Evolutionary conservation across 2,113 vertebrate species (phyloP).

Genomic region (Sterrhoptilus dennistouni): DNA sequence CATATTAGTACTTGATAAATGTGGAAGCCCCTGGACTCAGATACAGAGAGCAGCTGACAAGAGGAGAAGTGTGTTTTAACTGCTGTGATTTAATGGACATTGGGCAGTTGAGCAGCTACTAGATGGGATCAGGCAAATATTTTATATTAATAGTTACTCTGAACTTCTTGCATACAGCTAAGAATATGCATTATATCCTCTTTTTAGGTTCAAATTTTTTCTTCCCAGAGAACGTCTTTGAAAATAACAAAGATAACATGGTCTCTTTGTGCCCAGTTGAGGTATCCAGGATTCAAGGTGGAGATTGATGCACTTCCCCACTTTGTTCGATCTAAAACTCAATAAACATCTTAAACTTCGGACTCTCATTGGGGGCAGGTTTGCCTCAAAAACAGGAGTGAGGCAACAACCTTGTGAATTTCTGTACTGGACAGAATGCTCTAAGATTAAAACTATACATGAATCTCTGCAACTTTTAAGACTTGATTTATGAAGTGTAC

Average conservation of each 20-base stretch:
- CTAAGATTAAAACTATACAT: background rate
- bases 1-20: background rate
- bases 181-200: background rate
- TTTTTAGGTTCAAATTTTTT: background rate
- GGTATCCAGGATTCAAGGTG: background rate
- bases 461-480: background rate
- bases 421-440: background rate
- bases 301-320: background rate
- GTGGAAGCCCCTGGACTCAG: background rate
- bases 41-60: background rate
- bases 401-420: background rate
- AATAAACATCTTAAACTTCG: background rate
- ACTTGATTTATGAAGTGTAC: background rate
- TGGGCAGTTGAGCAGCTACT: background rate
- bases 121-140: background rate
- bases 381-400: background rate
- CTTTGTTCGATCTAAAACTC: background rate
- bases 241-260: background rate
- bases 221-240: background rate
- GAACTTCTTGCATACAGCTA: background rate
- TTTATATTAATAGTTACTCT: background rate
- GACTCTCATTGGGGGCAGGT: rapidly evolving
- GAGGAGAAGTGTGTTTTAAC: background rate
- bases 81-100: background rate
- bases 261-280: background rate